These are phyloP conservation scores for Mobula hypostoma DNA, from an alignment of 2,113 vertebrate species.

Conservation along the genomic window DNA sequence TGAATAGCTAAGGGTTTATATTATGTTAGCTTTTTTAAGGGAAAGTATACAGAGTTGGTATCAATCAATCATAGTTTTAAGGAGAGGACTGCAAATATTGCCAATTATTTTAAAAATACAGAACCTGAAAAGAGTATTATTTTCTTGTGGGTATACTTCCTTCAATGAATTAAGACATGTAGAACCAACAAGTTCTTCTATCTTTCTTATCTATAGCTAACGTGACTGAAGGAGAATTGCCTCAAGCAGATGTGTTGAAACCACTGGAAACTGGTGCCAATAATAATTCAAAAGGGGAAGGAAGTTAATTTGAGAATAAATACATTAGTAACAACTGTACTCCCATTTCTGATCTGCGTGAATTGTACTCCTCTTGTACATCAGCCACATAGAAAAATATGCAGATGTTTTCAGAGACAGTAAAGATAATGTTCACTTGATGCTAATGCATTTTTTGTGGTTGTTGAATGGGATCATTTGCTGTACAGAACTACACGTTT, in stretches of 20 bases:
- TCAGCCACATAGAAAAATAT: conserved; percentile 17
- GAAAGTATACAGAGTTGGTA: not conserved
- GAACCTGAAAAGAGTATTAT: not conserved
- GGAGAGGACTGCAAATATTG: not conserved
- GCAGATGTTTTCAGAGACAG: not conserved
- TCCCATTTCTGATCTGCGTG: not conserved
- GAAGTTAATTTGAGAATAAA: conserved; percentile 23
- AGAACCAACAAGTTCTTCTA: not conserved
- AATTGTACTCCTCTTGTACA: not conserved
- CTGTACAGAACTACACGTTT: not conserved
- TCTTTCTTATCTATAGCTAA: not conserved
- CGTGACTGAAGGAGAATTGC: not conserved
- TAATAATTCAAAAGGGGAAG: conserved; percentile 33
- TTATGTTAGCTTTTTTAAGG: not conserved
- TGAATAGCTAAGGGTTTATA: not conserved
- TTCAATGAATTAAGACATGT: not conserved
- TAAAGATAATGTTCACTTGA: conserved; percentile 19
- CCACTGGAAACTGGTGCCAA: conserved; percentile 3
- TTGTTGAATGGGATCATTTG: not conserved
- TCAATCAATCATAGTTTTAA: not conserved
- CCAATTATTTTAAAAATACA: not conserved
- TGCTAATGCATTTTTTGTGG: conserved; percentile 19
- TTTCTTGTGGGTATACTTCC: not conserved
- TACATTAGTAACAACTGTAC: conserved; percentile 4
- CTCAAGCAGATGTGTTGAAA: conserved; percentile 12